Base-by-base conservation (phyloP, 2,888 invertebrate genomes). In the Pterostichus niger region DNA sequence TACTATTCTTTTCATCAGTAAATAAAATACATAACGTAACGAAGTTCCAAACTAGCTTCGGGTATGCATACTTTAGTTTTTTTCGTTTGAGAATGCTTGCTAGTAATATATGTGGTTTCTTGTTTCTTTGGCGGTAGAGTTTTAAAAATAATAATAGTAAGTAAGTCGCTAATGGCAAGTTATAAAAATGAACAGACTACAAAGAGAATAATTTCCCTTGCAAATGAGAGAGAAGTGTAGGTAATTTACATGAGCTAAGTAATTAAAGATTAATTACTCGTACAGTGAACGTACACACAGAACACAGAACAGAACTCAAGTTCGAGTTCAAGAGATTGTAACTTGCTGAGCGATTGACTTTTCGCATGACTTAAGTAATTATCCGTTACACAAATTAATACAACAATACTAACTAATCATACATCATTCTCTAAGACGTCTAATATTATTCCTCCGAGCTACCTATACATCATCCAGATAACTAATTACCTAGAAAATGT, bases 131-230 rank as follows among this genome's bases (percentile, higher is more conserved):
- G 24, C 9, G 11, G 11, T 59, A 31, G 24, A 56, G 33, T 64
- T 64, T 33, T 64, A 33, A 64, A 64, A 64, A 64, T 64, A 64
- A 35, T 35, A 64, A 13, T 11, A 33, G 13, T 6, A 64, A 64
- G 64, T 64, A 59, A 11, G 11, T 24, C 13, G 33, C 73, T 73
- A 73, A 73, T 73, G 49, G 73, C 73, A 44, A 44, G 24, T 73
- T 73, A 73, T 49, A 73, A 73, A 49, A 73, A 49, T 73, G 73
- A 31, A 3, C 13, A 31, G 6, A 31, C 6, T 35, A 64, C 35
- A 77, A 77, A 77, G 76, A 77, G 35, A 56, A 77, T 33, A 78
- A 78, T 78, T 61, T 78, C 59, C 56, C 78, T 78, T 78, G 78
- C 78, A 78, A 78, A 78, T 78, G 78, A 78, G 49, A 17, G 40